Evolutionary conservation across 2,797 vertebrate genomes (phyloP), one percentile per base, ranked within the genome.

Genomic region (Hephaestus fuliginosus): DNA sequence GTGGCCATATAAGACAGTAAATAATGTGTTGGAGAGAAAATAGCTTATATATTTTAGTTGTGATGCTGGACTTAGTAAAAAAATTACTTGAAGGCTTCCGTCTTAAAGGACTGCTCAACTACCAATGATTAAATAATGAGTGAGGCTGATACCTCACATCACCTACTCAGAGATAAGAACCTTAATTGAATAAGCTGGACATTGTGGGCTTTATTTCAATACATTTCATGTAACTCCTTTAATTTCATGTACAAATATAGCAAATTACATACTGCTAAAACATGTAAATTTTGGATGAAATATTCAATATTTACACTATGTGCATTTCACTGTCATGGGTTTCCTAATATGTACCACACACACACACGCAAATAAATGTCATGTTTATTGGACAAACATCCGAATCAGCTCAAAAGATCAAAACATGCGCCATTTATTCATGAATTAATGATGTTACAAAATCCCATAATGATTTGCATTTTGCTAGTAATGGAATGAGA

Each of bases 371-470:
- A 78, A 85, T 22, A 67, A 30, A 60, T 41, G 22, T 41, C 17
- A 22, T 82, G 82, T 83, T 89, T 78, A 64, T 72, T 66, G 80
- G 69, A 77, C 75, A 87, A 85, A 82, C 63, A 88, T 85, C 64
- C 7, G 36, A 86, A 88, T 82, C 73, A 74, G 51, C 85, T 89
- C 74, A 84, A 84, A 88, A 74, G 73, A 83, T 80, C 84, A 82
- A 89, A 84, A 80, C 73, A 67, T 48, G 60, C 30, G 43, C 41
- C 60, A 70, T 82, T 84, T 81, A 80, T 80, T 60, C 76, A 78
- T 80, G 73, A 82, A 70, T 66, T 57, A 78, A 83, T 89, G 61
- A 74, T 72, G 68, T 41, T 46, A 66, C 28, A 46, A 81, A 81
- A 70, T 52, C 67, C 33, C 52, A 69, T 43, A 30, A 20, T 44